Evolutionary conservation across 2,797 vertebrate species (phyloP), one percentile per base, ranked within the genome.

Genomic region (Chelon labrosus): DNA sequence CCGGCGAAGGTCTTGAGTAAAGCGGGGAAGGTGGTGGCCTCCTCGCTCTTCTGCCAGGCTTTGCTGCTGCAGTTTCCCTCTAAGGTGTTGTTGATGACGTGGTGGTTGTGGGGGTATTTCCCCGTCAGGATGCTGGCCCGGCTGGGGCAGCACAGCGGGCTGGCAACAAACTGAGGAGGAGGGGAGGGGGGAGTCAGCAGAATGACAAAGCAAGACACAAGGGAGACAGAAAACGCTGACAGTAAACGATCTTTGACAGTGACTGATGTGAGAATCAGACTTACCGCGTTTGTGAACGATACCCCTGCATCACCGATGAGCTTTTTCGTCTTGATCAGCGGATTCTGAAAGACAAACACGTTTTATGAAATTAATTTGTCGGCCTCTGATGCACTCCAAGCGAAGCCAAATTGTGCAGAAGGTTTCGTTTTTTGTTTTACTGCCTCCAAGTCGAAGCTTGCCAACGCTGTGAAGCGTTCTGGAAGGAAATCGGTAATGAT

Each of bases 71-170:
- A 99, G 94, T 99, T 99, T 4, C 98, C 98, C 86, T 98, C 96
- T 58, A 99, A 62, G 0, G 97, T 99, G 93, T 99, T 99, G 92
- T 99, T 99, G 75, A 97, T 95, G 37, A 99, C 97, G 4, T 95
- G 96, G 87, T 99, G 98, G 87, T 99, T 99, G 86, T 99, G 98
- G 1, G 97, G 97, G 41, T 99, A 99, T 82, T 97, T 98, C 37
- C 98, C 98, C 0, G 97, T 97, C 89, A 99, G 93, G 93, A 99
- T 98, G 78, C 97, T 99, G 70, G 98, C 97, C 66, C 98, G 93
- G 80, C 98, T 99, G 8, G 98, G 98, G 83, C 98, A 99, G 92
- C 98, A 99, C 56, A 99, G 94, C 0, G 98, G 97, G 83, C 97
- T 99, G 85, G 96, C 96, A 20, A 99, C 98, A 2, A 97, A 98